Evolutionary conservation across 2,888 invertebrate genomes (phyloP), one percentile per base, ranked within the genome.

Genomic region (Phrixothrix hirtus): DNA sequence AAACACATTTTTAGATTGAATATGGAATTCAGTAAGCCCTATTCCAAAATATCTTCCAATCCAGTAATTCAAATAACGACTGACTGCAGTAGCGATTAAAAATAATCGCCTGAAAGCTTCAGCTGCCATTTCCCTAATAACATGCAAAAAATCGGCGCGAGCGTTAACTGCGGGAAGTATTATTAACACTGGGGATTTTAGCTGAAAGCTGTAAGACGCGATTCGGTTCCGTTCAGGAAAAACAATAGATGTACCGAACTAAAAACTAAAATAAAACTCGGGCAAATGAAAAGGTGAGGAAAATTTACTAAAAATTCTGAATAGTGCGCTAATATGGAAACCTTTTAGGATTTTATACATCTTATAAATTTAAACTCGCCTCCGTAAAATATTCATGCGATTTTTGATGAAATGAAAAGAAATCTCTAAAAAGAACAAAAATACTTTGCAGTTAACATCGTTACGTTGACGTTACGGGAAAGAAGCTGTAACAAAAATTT

Each of bases 51-150:
- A 46, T 52, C 45, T 52, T 52, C 46, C 52, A 32, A 52, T 46
- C 26, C 39, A 52, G 46, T 52, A 52, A 52, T 41, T 52, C 52
- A 52, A 44, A 52, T 52, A 52, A 52, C 46, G 52, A 52, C 46
- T 42, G 50, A 44, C 39, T 46, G 57, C 51, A 50, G 43, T 50
- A 54, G 47, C 61, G 61, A 61, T 61, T 60, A 61, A 61, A 61
- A 60, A 58, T 61, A 60, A 60, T 60, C 57, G 59, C 57, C 42
- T 51, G 54, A 59, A 60, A 60, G 57, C 58, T 48, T 49, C 44
- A 31, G 52, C 46, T 46, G 35, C 52, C 46, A 52, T 52, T 52
- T 47, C 46, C 37, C 52, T 52, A 46, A 52, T 52, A 46, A 52
- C 52, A 52, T 51, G 44, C 51, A 41, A 52, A 52, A 52, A 52